These are phyloP conservation scores for Alentia gelatinosa DNA, from an alignment of 2,888 invertebrate species.

Conservation along the genomic window DNA sequence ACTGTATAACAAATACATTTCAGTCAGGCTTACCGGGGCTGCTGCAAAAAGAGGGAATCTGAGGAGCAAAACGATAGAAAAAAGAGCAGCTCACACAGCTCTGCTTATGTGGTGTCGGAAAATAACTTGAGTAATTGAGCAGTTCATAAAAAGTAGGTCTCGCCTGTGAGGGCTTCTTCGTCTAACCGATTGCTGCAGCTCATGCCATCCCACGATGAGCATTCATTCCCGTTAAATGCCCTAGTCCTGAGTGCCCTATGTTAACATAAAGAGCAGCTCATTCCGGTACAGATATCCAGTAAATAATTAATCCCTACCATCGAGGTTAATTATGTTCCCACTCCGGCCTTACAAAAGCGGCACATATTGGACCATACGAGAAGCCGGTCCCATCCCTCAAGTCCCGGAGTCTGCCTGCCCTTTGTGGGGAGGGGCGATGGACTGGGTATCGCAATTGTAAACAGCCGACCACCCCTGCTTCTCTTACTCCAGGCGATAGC, in stretches of 20 bases:
- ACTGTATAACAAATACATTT: not conserved
- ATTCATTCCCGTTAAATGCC: slow-evolving; percentile 17
- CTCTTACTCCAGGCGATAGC: too few relatives aligned
- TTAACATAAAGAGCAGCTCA: slow-evolving; percentile 1
- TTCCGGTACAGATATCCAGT: not conserved
- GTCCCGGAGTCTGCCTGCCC: too few relatives aligned
- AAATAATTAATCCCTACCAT: slow-evolving; percentile 36
- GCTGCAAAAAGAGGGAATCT: not conserved
- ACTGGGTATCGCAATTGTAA: too few relatives aligned
- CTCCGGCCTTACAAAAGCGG: not conserved
- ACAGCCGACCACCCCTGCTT: too few relatives aligned
- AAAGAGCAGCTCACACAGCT: not conserved
- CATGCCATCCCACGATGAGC: slow-evolving; percentile 37
- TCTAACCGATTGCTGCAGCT: not conserved
- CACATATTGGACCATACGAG: not conserved
- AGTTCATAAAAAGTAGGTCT: slow-evolving; percentile 12
- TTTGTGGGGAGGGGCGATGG: too few relatives aligned
- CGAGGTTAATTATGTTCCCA: slow-evolving; percentile 18
- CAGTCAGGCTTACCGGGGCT: not conserved
- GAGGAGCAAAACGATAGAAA: not conserved
- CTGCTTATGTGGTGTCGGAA: not conserved
- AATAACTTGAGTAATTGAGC: slow-evolving; percentile 35
- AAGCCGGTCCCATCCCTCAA: not conserved
- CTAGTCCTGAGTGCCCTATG: not conserved
- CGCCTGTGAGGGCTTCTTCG: not conserved